These are phyloP conservation scores for Mesembrinibis cayennensis DNA, from an alignment of 2,113 vertebrate genomes.

Conservation along the genomic window DNA sequence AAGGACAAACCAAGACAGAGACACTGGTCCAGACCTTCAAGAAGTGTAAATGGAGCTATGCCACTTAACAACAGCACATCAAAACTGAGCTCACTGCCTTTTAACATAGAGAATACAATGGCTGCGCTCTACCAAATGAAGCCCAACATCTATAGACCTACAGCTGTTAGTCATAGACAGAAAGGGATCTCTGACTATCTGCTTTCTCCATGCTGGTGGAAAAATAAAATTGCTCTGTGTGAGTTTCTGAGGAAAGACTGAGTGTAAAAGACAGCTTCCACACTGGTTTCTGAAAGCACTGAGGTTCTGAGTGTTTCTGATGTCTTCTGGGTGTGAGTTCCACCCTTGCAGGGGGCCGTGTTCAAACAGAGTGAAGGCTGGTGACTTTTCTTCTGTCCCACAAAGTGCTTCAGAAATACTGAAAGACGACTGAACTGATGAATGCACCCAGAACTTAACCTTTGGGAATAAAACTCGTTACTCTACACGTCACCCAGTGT, in stretches of 20 bases:
- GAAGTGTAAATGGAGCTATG: conserved; percentile 28
- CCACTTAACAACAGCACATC: conserved; percentile 44
- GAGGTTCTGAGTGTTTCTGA: conserved; percentile 37
- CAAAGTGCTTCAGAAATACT: neutral
- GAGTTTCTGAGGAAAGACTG: neutral
- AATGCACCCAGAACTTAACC: neutral
- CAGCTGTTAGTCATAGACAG: neutral
- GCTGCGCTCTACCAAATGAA: neutral
- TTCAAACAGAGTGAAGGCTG: neutral
- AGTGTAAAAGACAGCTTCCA: neutral
- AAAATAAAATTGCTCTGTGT: conserved; percentile 22
- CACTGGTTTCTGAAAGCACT: neutral
- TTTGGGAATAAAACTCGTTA: neutral
- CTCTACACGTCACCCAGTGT: neutral
- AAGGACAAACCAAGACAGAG: conserved; percentile 33
- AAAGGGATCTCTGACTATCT: neutral
- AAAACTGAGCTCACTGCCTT: neutral
- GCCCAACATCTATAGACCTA: neutral
- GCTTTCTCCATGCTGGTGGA: neutral
- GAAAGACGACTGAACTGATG: neutral
- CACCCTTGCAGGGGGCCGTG: neutral
- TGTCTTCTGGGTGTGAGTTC: neutral
- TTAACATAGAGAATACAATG: neutral
- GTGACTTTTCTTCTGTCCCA: neutral
- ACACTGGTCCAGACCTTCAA: neutral